Conservation (phyloP, 2,888 invertebrate genomes). For the Eilema griseolum region DNA sequence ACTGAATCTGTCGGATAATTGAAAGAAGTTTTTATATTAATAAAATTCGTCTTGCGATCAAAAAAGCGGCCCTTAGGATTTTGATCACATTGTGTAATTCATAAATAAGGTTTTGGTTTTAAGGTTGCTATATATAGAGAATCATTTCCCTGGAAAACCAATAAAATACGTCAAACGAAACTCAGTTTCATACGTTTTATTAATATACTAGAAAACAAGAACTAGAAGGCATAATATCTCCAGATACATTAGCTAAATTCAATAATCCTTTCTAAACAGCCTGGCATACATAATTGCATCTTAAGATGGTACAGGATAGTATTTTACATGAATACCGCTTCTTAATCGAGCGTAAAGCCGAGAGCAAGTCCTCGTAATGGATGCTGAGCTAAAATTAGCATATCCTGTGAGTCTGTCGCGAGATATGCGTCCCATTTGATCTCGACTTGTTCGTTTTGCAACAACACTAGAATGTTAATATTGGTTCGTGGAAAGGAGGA, state of each 20-base stretch:
- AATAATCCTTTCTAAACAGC: background rate
- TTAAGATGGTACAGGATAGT: conserved; percentile 25
- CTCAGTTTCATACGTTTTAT: too few species aligned
- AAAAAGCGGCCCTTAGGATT: too few species aligned
- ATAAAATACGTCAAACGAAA: too few species aligned
- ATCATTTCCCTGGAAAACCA: too few species aligned
- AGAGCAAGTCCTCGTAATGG: conserved; percentile 42
- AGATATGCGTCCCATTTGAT: conserved; percentile 35
- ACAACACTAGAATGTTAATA: conserved; percentile 32
- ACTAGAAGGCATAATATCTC: background rate
- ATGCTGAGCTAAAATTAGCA: conserved; percentile 52
- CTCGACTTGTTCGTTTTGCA: conserved; percentile 38
- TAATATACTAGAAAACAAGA: background rate
- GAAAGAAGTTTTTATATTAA: too few species aligned
- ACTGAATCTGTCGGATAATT: too few species aligned
- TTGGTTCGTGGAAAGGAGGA: conserved; percentile 29
- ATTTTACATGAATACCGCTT: conserved; percentile 32
- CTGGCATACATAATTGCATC: background rate
- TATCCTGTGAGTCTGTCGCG: conserved; percentile 52
- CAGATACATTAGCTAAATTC: background rate
- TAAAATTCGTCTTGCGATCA: too few species aligned
- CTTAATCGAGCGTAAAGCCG: conserved; percentile 37
- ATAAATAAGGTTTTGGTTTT: too few species aligned
- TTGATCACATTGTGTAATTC: too few species aligned
- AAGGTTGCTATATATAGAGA: too few species aligned